Evolutionary conservation across 2,888 invertebrate genomes (phyloP), one percentile per base, ranked within the genome.

Genomic region (Drosophila mimica): DNA sequence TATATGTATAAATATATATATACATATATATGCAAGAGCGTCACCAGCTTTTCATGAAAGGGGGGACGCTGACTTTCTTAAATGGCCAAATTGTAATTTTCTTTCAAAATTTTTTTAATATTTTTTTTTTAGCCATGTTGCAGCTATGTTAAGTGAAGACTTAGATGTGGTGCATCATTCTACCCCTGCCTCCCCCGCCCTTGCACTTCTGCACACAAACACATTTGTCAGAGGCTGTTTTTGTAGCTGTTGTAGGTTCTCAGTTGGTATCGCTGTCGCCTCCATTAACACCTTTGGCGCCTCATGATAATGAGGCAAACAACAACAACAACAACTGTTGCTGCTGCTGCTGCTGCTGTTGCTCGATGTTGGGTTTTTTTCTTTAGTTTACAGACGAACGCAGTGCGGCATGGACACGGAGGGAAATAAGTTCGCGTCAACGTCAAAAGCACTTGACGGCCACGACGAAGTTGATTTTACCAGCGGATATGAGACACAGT

Each of bases 401-500:
- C 79, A 66, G 53, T 74, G n/a, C 74, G 82, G 67, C 34, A 88
- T 90, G 89, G 90, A 88, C 81, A 86, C 83, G 70, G 90, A 86
- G 48, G 70, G 70, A 46, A 74, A 71, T 34, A 80, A 73, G 46
- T n/a, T 57, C 43, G 61, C 72, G 31, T 38, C 74, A 11, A 34
- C 72, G 25, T 43, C 80, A 38, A 53, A 70, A 17, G 28, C 53
- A 9, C 58, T 20, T 31, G 65, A 38, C 36, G 40, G 51, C 4
- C 70, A 79, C 11, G 91, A 91, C 64, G 91, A 91, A 56, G 70
- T 90, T 13, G 91, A 91, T 40, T 91, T 91, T 43, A 88, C 76
- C 54, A 91, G 91, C 68, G 91, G 91, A 52, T 91, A 79, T 63
- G 91, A 91, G 76, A 91, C 83, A 17, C 91, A 91, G 63, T 91